phyloP scores from a whole-genome alignment of 2,797 vertebrate genomes.

The Nothura maculosa region DNA sequence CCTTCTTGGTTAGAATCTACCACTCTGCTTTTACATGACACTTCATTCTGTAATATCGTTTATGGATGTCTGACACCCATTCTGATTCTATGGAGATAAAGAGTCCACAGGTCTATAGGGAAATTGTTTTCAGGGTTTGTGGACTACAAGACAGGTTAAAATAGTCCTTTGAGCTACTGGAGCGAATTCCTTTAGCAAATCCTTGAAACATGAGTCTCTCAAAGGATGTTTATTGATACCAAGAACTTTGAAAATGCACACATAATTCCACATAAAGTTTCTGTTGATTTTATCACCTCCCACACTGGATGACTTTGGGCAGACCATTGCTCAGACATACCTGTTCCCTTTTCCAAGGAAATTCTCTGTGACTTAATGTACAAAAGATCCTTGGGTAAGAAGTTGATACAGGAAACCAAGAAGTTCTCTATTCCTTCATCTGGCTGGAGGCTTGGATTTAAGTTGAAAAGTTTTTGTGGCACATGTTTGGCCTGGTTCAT shows the following conservation, averaged over 20 bases:
- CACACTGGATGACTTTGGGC: not conserved
- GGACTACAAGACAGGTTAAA: not conserved
- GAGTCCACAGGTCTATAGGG: not conserved
- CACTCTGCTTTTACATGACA: not conserved
- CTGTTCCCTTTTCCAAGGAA: not conserved
- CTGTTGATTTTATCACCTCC: constrained; percentile 43
- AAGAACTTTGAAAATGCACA: constrained; percentile 12
- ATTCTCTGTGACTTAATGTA: not conserved
- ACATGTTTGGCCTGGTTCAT: not conserved
- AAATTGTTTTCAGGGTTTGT: not conserved
- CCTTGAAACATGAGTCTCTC: not conserved
- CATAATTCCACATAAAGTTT: not conserved
- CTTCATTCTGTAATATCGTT: not conserved
- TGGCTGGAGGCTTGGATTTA: constrained; percentile 30
- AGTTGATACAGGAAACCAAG: constrained; percentile 7
- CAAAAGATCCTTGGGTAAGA: constrained; percentile 23
- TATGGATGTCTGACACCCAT: not conserved
- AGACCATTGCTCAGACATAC: not conserved
- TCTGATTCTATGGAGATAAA: not conserved
- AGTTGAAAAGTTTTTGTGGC: constrained; percentile 18
- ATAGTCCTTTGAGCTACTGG: not conserved
- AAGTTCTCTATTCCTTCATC: constrained; percentile 24
- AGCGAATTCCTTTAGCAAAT: not conserved
- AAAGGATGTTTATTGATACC: not conserved
- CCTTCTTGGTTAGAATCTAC: not conserved